Conservation (phyloP, 2,888 invertebrate genomes). For the Aspidiotus rigidus region DNA sequence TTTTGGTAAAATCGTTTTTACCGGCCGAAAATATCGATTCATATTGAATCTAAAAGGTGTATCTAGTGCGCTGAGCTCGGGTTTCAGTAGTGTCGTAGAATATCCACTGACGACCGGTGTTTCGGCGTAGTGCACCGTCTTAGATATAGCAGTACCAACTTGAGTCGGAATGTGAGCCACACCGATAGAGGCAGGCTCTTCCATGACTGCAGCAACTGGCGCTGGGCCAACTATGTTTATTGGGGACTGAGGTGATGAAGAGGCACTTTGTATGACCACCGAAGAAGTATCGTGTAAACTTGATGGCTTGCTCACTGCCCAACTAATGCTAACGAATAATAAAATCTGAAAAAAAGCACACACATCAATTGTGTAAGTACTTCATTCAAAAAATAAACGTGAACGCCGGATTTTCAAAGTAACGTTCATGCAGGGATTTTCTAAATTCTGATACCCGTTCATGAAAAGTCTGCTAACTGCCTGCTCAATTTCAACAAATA, state of each 20-base stretch:
- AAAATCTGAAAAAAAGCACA: too few relatives aligned
- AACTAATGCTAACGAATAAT: too few relatives aligned
- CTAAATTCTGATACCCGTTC: too few relatives aligned
- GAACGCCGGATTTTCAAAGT: too few relatives aligned
- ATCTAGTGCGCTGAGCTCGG: constrained; percentile 34
- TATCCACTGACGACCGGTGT: constrained; percentile 34
- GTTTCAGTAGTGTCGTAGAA: constrained; percentile 35
- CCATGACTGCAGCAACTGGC: not conserved
- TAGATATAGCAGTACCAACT: constrained; percentile 39
- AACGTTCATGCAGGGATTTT: too few relatives aligned
- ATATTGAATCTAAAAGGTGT: constrained; percentile 10
- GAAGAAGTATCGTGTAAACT: too few relatives aligned
- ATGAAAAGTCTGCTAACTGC: too few relatives aligned
- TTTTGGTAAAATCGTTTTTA: constrained; percentile 18
- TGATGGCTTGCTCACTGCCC: too few relatives aligned
- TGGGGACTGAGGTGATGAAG: not conserved
- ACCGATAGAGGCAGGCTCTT: constrained; percentile 5
- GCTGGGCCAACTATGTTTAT: not conserved
- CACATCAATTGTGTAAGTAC: too few relatives aligned
- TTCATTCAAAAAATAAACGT: too few relatives aligned
- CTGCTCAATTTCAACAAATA: too few relatives aligned
- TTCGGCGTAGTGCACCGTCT: constrained; percentile 41
- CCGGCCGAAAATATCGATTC: constrained; percentile 9
- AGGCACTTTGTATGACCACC: too few relatives aligned
- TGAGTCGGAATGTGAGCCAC: constrained; percentile 43